Evolutionary conservation across 2,888 invertebrate genomes (phyloP), one percentile per base, ranked within the genome.

Genomic region (Argyra leucocephala): DNA sequence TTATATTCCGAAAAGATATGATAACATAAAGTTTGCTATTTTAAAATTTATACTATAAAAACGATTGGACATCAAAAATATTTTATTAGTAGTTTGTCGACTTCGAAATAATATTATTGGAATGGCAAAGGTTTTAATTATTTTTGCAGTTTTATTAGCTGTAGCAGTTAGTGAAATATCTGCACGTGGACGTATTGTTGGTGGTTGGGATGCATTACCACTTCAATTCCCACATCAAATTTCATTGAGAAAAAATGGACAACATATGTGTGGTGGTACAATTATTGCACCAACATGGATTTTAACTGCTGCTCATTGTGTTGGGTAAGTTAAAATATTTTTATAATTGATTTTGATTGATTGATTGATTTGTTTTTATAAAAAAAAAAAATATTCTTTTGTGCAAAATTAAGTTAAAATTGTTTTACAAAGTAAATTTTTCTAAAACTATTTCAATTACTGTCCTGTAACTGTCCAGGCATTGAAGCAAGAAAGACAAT

Each of bases 201-300:
- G 74, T 3, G 78, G 81, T 0, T 61, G 67, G 1, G 58, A 70
- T 22, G 80, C 79, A 0, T 67, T 63, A 0, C 70, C 73, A n/a
- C 76, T 74, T 9, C 75, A 78, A 62, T 76, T 77, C 68, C 80
- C 81, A 0, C 74, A 78, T 70, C 78, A 78, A 70, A 71, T 77
- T 2, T 80, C 81, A 0, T 26, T 79, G 61, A 59, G 58, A 59
- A 15, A 22, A 22, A 7, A 18, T 59, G 58, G 58, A 1, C 12
- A 2, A 23, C 58, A 59, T 59, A 59, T 18, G 12, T 59, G 58
- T 23, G 58, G 58, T 59, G 58, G 58, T 23, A 22, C 58, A 59
- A 15, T 59, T 23, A 59, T 59, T 21, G 9, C 22, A 12, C 12
- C 22, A 23, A 59, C 22, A 59, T 59, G 58, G 58, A 59, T 59